Evolutionary conservation across 2,797 vertebrate species (phyloP), one percentile per base, ranked within the genome.

Genomic region (Channallabes apus): DNA sequence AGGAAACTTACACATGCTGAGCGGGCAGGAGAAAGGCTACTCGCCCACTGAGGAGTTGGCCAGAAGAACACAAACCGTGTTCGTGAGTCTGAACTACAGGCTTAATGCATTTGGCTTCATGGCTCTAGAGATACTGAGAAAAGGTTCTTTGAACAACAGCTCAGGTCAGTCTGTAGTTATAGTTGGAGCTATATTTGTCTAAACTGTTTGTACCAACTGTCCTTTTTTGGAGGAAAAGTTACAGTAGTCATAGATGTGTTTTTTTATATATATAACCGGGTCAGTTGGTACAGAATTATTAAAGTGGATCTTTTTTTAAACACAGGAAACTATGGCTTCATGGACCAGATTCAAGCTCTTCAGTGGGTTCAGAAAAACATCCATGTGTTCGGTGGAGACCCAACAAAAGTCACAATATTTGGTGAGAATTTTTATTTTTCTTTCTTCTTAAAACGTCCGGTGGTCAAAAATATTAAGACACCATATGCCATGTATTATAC

Each of bases 71-170:
- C 81, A 82, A 0, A 5, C 90, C 0, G 95, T 96, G 14, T 95
- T 94, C 1, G 94, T 96, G 88, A 96, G 95, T 92, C 91, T 96
- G 86, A 96, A 96, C 90, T 96, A 96, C 92, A 93, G 95, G 82
- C 95, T 96, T 76, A 95, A 94, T 78, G 95, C 93, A 0, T 95
- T 96, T 8, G 96, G 95, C 67, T 96, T 96, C 90, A 86, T 96
- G 91, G 94, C 95, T 0, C 87, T 96, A 89, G 86, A 95, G 86
- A n/a, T 93, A 0, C 91, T 96, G 22, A 93, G 95, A 81, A 91
- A 94, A 64, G 94, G 92, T 46, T 94, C 95, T 64, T 89, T 91
- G 0, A 94, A 81, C 18, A 95, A 95, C 89, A 93, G 92, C 0
- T 96, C 96, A 88, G 96, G 96, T 96, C 59, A 89, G 92, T 72